Evolutionary conservation across 2,113 vertebrate species (phyloP).

Genomic region (Delphinus delphis): DNA sequence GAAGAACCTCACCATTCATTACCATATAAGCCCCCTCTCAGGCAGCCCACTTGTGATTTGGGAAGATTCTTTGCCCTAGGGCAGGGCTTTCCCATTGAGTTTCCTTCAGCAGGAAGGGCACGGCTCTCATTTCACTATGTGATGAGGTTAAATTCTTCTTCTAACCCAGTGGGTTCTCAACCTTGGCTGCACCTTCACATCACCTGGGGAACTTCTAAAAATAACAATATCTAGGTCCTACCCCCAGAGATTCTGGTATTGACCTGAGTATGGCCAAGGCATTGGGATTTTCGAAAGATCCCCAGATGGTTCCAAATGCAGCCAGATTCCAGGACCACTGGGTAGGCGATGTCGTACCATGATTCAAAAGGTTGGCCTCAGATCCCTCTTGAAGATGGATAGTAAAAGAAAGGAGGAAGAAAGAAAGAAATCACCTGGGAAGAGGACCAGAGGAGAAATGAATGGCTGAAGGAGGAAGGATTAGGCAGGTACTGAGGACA

Average conservation of each 20-base stretch:
- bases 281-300: neutral
- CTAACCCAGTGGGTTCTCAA: neutral
- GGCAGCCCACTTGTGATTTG: neutral
- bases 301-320: neutral
- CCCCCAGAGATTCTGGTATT: neutral
- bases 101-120: neutral
- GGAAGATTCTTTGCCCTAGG: neutral
- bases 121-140: neutral
- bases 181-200: neutral
- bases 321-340: neutral
- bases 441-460: neutral
- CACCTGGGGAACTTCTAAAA: neutral
- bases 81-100: neutral
- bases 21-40: neutral
- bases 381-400: neutral
- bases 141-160: neutral
- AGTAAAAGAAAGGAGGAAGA: conserved; percentile 27
- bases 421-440: neutral
- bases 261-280: neutral
- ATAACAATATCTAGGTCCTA: neutral
- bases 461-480: neutral
- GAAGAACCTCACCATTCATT: neutral
- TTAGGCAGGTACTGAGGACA: neutral
- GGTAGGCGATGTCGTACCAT: neutral
- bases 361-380: neutral